Evolutionary conservation across 2,797 vertebrate species (phyloP).

Genomic region (Tachyglossus aculeatus): DNA sequence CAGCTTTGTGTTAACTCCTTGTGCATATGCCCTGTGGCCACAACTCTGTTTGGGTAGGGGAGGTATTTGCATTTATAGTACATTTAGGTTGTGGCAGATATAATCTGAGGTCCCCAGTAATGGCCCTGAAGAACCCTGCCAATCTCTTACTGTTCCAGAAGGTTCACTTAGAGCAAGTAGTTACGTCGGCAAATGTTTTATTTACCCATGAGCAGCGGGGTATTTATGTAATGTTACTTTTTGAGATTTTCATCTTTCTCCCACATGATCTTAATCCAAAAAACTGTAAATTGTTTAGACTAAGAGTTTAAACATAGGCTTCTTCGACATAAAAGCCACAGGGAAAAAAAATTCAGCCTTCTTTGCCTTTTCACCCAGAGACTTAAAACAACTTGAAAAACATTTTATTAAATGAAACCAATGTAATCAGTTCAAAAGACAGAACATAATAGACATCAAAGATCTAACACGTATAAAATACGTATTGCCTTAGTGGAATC

Average conservation of each 20-base stretch:
- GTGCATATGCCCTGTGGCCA: neutral
- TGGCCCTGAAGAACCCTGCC: neutral
- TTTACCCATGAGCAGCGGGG: neutral
- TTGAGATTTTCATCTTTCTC: slow-evolving; percentile 49
- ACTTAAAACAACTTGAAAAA: slow-evolving; percentile 56
- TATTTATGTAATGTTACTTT: slow-evolving; percentile 24
- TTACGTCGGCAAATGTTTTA: neutral
- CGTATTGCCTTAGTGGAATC: neutral
- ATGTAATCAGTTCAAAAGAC: slow-evolving; percentile 51
- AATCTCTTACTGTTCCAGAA: neutral
- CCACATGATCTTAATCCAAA: slow-evolving; percentile 53
- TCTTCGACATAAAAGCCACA: slow-evolving; percentile 43
- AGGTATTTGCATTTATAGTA: neutral
- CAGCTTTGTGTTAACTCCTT: slow-evolving; percentile 41
- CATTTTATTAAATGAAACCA: slow-evolving; percentile 49
- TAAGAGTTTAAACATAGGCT: slow-evolving; percentile 27
- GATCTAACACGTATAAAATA: slow-evolving; percentile 33
- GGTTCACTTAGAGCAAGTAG: neutral
- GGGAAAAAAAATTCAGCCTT: slow-evolving; percentile 17
- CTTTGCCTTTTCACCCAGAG: slow-evolving; percentile 30
- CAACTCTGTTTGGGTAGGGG: neutral
- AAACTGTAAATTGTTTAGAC: slow-evolving; percentile 60
- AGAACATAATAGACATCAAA: slow-evolving; percentile 54
- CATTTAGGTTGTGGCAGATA: neutral
- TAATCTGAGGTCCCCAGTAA: slow-evolving; percentile 15